Evolutionary conservation across 2,888 invertebrate species (phyloP).

Genomic region (Nomada fucata): DNA sequence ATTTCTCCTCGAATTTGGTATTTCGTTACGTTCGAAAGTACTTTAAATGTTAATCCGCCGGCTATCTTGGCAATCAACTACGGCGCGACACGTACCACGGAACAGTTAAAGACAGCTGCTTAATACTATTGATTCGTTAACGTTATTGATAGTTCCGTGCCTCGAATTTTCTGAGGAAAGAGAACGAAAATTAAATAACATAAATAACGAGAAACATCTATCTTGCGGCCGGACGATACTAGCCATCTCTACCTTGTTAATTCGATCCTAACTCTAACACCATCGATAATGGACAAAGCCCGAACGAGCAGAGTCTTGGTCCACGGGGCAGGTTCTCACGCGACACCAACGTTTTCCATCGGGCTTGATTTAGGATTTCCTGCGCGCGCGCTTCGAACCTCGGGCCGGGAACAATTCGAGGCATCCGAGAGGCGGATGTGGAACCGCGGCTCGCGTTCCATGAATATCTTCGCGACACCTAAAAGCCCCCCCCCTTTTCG

Average conservation of each 20-base stretch:
- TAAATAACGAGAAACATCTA: background rate
- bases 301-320: background rate
- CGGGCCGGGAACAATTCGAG: slow-evolving; percentile 38
- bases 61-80: too few relatives aligned
- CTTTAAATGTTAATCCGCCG: too few relatives aligned
- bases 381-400: slow-evolving; percentile 21
- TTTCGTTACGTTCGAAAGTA: background rate
- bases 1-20: background rate
- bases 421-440: slow-evolving; percentile 51
- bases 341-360: slow-evolving; percentile 46
- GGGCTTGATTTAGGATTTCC: slow-evolving; percentile 59
- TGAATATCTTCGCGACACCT: slow-evolving; percentile 74
- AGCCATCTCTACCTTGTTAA: slow-evolving; percentile 20
- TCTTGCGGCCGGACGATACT: background rate
- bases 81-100: too few relatives aligned
- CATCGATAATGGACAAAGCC: slow-evolving; percentile 11
- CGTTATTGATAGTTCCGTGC: too few relatives aligned
- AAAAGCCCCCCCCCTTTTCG: slow-evolving; percentile 68
- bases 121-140: background rate
- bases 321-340: slow-evolving; percentile 39
- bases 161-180: too few relatives aligned
- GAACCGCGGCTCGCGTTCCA: slow-evolving; percentile 65
- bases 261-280: slow-evolving; percentile 14
- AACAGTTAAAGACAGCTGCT: background rate
- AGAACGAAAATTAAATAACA: too few relatives aligned